Base-by-base conservation (phyloP, 92 coral and sea anemone genomes). In the Isaurus tuberculatus region DNA sequence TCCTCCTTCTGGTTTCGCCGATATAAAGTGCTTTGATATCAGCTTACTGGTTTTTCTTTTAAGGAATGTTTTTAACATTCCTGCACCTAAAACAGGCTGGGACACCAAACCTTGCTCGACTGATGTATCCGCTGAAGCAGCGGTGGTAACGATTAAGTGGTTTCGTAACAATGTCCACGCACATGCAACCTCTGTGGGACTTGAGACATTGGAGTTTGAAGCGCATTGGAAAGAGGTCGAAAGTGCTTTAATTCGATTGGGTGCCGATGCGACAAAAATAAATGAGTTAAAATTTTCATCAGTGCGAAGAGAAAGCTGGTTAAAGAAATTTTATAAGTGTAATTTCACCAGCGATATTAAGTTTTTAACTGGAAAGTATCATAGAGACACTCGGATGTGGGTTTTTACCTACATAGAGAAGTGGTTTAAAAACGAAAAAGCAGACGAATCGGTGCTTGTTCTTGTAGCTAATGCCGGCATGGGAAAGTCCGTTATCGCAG, bases 401-500 rank as follows among this genome's bases (percentile, higher is more conserved):
- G 88, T 91, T 43, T 88, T 91, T 44, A 33, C 33, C 28, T 72
- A 55, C 37, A 81, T 91, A 40, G 87, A 77, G 14, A 11, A 57
- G 17, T 91, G 94, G 94, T 88, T 88, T 82, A 31, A 46, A 14
- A 72, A 85, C 53, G 79, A 74, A 23, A 79, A 64, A 1, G 79
- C 90, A 9, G 75, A 88, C 37, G 72, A 79, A 17, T 87, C 90
- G 19, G 90, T 89, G 26, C 46, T 91, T n/a, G 65, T 91, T 67
- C 60, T 91, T 14, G 70, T 68, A 40, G 94, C 88, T 19, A 75
- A 80, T 58, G 92, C 94, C 82, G 94, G 94, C 23, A 91, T 91
- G 92, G 94, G 94, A 22, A 91, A 91, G 78, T 82, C 94, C 3
- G 92, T 91, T 19, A 89, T 91, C 48, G 90, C 92, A 14, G 94